Base-by-base conservation (phyloP, 2,797 vertebrate genomes). In the Dendrocincla tyrannina region DNA sequence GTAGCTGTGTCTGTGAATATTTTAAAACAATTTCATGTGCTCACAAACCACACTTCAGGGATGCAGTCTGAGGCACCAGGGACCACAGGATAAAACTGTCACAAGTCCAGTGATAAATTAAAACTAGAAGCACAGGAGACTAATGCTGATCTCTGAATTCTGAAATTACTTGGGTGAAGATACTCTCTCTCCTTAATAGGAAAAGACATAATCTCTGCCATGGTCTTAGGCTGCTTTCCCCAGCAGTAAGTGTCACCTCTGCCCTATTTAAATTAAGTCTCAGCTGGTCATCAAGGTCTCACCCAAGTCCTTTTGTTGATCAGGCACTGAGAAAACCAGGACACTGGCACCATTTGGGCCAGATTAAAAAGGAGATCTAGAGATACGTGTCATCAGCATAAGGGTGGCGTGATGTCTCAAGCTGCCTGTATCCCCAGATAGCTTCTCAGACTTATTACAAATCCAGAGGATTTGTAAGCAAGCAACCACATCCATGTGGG, bases 191-290 rank as follows among this genome's bases (percentile, higher is more conserved):
- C 73, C 39, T 69, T 72, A 92, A 92, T 2, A 70, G 68, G 12
- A 80, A 77, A 18, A 81, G 59, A 70, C 49, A 50, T 83, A 60
- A 93, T 81, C 79, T 69, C 58, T 78, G 32, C 39, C 39, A 41
- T 2, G 4, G 39, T 58, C 46, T 68, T 88, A 92, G 90, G 76
- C 72, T 79, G 80, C 83, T 95, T 93, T 95, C 86, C 91, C 74
- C 80, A 63, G 42, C 69, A 89, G 32, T 42, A 82, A 60, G 62
- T 28, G 68, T 79, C 70, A 85, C 77, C 60, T 91, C 88, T 82
- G 67, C 56, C 70, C 70, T 89, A 72, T 79, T 95, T 94, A 95
- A 79, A 76, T 93, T 85, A 92, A 89, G 85, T 76, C 84, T 94
- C 78, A 75, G 46, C 39, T 63, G 77, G 66, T 72, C 76, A 84